Evolutionary conservation across 2,888 invertebrate genomes (phyloP).

Genomic region (Rhamnusium bicolor): DNA sequence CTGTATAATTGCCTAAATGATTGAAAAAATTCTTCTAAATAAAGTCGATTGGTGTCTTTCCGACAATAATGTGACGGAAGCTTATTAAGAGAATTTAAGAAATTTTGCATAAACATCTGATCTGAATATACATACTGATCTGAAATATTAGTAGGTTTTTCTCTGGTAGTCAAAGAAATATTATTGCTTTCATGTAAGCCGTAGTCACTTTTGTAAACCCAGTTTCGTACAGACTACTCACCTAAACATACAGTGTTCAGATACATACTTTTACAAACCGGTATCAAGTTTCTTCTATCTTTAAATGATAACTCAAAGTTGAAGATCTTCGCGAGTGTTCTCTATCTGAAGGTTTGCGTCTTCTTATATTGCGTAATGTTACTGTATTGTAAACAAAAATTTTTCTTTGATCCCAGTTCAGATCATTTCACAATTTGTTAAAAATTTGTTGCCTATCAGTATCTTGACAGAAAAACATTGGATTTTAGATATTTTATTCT

Average conservation of each 20-base stretch:
- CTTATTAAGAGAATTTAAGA: too few species aligned
- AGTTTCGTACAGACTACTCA: neutral
- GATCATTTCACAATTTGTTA: slow-evolving; percentile 19
- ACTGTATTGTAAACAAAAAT: slow-evolving; percentile 19
- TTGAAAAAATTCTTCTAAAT: too few species aligned
- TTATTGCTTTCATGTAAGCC: neutral
- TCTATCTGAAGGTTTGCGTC: neutral
- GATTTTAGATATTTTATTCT: slow-evolving; percentile 2
- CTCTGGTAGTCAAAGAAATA: neutral
- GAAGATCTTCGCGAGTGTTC: neutral
- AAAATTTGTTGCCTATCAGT: slow-evolving; percentile 6
- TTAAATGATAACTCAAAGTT: neutral
- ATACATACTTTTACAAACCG: slow-evolving; percentile 6
- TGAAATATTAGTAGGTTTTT: neutral
- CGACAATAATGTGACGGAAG: too few species aligned
- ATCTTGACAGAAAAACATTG: neutral
- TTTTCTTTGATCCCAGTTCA: too few species aligned
- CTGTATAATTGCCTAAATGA: too few species aligned
- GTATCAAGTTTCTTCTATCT: neutral
- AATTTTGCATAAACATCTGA: neutral
- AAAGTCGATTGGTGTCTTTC: too few species aligned
- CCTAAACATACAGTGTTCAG: neutral
- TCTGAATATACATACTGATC: too few species aligned
- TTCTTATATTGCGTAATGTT: neutral
- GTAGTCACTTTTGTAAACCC: neutral